Evolutionary conservation across 2,888 invertebrate genomes (phyloP).

Genomic region (Lithophane socia): DNA sequence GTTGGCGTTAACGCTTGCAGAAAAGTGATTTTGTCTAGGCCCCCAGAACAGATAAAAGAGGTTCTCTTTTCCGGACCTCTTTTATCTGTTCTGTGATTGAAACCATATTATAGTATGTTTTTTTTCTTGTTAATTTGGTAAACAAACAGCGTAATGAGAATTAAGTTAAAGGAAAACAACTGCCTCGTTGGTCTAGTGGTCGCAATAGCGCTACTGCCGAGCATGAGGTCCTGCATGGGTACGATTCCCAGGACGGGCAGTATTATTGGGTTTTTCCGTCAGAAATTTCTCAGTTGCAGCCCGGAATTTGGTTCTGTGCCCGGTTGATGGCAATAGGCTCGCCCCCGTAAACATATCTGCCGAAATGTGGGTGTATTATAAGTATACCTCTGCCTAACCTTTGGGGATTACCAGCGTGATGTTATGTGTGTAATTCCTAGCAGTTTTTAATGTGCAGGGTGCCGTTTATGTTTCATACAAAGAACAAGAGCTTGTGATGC

Average conservation of each 20-base stretch:
- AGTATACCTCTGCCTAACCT: background rate
- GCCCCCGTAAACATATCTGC: background rate
- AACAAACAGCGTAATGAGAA: background rate
- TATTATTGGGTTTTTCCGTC: background rate
- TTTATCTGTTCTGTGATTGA: background rate
- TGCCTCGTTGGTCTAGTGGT: background rate
- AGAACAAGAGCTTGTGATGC: background rate
- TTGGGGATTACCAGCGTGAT: background rate
- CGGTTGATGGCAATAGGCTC: background rate
- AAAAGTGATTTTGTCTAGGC: too few species aligned
- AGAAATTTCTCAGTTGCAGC: background rate
- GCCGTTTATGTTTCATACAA: background rate
- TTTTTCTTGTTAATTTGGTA: constrained; percentile 7
- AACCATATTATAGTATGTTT: constrained; percentile 5
- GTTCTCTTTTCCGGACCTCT: too few species aligned
- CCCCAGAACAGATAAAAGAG: too few species aligned
- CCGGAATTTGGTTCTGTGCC: background rate
- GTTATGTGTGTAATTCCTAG: background rate
- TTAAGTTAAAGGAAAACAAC: background rate
- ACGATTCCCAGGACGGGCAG: background rate
- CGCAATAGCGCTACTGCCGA: background rate
- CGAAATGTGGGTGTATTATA: background rate
- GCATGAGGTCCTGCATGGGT: background rate
- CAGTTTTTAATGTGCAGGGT: background rate
- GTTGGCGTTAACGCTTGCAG: too few species aligned